These are phyloP conservation scores for Epinephelus moara DNA, from an alignment of 2,113 vertebrate species.

Conservation along the genomic window DNA sequence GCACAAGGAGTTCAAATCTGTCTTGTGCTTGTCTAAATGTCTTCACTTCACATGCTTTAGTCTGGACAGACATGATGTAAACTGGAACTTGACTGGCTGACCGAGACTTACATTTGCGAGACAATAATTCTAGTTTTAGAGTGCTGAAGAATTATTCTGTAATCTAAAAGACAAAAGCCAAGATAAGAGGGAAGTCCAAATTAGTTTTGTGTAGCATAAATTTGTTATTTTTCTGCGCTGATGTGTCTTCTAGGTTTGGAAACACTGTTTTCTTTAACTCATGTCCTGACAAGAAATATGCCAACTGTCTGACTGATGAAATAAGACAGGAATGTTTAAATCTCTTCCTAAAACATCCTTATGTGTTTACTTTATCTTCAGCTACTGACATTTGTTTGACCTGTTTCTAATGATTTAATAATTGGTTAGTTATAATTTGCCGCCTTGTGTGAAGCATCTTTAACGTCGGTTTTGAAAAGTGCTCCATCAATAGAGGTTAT, in stretches of 20 bases:
- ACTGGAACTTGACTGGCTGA: too few species aligned
- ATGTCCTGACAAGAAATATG: too few species aligned
- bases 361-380: not conserved
- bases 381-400: not conserved
- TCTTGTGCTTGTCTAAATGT: too few species aligned
- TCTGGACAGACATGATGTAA: too few species aligned
- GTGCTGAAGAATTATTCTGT: not conserved
- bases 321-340: not conserved
- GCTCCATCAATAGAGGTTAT: not conserved
- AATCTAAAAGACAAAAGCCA: not conserved
- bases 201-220: not conserved
- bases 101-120: too few species aligned
- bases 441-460: not conserved
- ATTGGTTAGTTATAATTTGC: not conserved
- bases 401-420: not conserved
- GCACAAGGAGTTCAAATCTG: too few species aligned
- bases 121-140: not conserved
- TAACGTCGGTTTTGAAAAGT: not conserved
- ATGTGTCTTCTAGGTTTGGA: too few species aligned
- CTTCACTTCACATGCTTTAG: too few species aligned
- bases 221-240: not conserved
- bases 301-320: not conserved
- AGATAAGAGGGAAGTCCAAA: not conserved
- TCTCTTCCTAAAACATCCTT: not conserved
- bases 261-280: too few species aligned